Percentiles rank a stretch among this genome's conserved stretches.
These are phyloP conservation scores for Caenorhabditis sp. DNA, from an alignment of 2,888 invertebrate species.

Conservation along the genomic window DNA sequence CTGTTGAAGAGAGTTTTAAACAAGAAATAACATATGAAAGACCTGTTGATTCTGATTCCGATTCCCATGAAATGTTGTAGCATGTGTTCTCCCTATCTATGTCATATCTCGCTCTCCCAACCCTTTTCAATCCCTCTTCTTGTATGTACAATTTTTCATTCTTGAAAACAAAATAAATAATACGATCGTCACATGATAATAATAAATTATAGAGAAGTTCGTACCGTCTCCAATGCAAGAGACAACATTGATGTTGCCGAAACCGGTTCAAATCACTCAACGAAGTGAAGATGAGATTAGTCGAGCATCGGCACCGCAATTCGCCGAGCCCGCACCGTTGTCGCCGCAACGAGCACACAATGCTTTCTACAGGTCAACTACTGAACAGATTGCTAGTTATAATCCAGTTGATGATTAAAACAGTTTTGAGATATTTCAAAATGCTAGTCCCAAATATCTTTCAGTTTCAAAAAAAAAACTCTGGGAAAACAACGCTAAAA, in stretches of 20 bases:
- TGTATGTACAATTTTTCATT: constrained; percentile 7
- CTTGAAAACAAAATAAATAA: background rate
- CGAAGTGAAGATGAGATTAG: constrained; percentile 59
- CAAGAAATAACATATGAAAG: constrained; percentile 66
- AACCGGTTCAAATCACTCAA: constrained; percentile 57
- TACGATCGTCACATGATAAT: background rate
- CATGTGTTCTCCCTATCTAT: background rate
- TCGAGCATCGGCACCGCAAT: constrained; percentile 52
- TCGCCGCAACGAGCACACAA: constrained; percentile 66
- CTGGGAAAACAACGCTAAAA: no score
- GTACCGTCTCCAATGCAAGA: constrained; percentile 68
- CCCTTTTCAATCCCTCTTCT: background rate
- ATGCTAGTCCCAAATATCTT: background rate
- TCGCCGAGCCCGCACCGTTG: constrained; percentile 50
- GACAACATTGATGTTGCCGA: constrained; percentile 59
- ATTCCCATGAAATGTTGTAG: constrained; percentile 54
- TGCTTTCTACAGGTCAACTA: constrained; percentile 70
- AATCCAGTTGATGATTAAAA: constrained; percentile 61
- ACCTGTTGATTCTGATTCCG: constrained; percentile 52
- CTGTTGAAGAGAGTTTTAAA: constrained; percentile 66
- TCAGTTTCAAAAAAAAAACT: constrained; percentile 1
- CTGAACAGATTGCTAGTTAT: constrained; percentile 67
- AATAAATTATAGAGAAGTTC: constrained; percentile 60
- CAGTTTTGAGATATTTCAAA: background rate
- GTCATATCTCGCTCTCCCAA: background rate